These are phyloP conservation scores for Sapajus apella DNA, from an alignment of 2,113 vertebrate genomes.

Conservation along the genomic window DNA sequence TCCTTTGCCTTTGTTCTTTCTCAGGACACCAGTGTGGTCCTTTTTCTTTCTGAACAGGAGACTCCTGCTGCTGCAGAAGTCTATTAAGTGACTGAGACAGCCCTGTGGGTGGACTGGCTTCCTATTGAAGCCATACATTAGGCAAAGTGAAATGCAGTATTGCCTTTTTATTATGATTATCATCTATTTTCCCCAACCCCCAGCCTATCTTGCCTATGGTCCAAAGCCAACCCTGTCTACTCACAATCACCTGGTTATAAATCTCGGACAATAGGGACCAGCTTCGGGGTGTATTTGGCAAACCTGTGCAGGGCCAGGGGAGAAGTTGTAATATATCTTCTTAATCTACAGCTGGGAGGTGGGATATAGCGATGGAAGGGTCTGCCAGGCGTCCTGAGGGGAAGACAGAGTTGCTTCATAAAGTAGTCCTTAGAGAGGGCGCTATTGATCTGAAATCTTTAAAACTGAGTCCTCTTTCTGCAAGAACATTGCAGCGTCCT, in stretches of 20 bases:
- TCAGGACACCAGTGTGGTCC: not conserved
- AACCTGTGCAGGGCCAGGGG: not conserved
- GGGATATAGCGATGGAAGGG: not conserved
- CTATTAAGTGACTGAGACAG: conserved; percentile 63
- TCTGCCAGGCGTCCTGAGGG: not conserved
- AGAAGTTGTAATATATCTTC: conserved; percentile 3
- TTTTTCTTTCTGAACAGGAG: not conserved
- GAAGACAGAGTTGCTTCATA: not conserved
- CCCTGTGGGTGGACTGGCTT: conserved; percentile 72
- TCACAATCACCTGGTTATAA: not conserved
- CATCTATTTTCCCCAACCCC: not conserved
- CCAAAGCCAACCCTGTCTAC: not conserved
- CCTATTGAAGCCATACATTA: conserved; percentile 71
- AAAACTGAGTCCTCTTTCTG: not conserved
- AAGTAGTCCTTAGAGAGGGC: not conserved
- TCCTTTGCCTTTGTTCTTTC: not conserved
- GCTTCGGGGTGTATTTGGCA: not conserved
- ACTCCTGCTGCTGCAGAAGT: not conserved
- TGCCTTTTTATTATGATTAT: not conserved
- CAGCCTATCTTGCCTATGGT: not conserved
- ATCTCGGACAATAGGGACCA: not conserved
- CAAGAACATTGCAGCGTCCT: not conserved
- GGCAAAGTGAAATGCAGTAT: conserved; percentile 41
- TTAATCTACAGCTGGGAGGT: not conserved
- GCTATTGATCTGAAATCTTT: not conserved